Conservation (phyloP, 2,888 invertebrate genomes). For the Sialis lutaria region DNA sequence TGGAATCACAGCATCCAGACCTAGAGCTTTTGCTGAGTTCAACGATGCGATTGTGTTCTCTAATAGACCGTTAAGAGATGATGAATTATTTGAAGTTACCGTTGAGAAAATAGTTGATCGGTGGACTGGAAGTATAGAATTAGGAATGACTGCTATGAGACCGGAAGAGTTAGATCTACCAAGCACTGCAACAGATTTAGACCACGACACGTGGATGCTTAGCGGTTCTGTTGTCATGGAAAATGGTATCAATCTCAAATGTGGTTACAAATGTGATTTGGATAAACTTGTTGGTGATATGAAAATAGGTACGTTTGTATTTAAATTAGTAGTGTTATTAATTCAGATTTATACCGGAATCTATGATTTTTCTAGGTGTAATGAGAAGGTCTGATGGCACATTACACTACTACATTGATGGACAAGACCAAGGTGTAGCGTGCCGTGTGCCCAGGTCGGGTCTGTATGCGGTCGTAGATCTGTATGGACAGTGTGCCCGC, state of each 20-base stretch:
- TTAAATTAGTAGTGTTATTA: not conserved
- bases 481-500: slow-evolving; percentile 90
- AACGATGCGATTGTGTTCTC: slow-evolving; percentile 89
- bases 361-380: slow-evolving; percentile 34
- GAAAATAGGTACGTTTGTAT: slow-evolving; percentile 38
- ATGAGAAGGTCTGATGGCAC: slow-evolving; percentile 73
- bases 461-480: slow-evolving; percentile 86
- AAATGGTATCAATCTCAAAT: slow-evolving; percentile 69
- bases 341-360: not conserved
- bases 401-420: slow-evolving; percentile 73
- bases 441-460: slow-evolving; percentile 61
- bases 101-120: slow-evolving; percentile 83
- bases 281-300: slow-evolving; percentile 65
- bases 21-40: slow-evolving; percentile 79
- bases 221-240: slow-evolving; percentile 86
- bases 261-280: slow-evolving; percentile 72
- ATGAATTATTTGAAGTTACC: slow-evolving; percentile 81
- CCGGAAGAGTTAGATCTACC: slow-evolving; percentile 80
- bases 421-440: slow-evolving; percentile 73
- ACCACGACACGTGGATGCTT: slow-evolving; percentile 81
- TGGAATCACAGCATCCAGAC: slow-evolving; percentile 70
- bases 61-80: slow-evolving; percentile 69
- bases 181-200: slow-evolving; percentile 81
- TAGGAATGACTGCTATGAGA: slow-evolving; percentile 74
- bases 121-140: slow-evolving; percentile 87